Evolutionary conservation across 2,888 invertebrate genomes (phyloP).

Genomic region (Tryphoninae sp.): DNA sequence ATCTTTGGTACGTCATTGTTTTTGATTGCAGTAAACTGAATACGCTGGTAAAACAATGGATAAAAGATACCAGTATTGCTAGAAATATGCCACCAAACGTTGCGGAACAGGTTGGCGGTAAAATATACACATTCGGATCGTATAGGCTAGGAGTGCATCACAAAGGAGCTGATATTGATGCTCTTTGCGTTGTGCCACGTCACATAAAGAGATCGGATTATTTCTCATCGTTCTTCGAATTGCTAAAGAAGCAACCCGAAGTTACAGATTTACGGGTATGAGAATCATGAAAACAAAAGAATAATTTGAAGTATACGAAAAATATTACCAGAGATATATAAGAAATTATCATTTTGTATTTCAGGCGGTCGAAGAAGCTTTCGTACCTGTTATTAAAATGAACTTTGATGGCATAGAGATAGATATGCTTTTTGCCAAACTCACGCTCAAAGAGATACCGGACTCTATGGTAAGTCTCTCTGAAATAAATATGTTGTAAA

Average conservation of each 20-base stretch:
- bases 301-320: background rate
- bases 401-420: constrained; percentile 99
- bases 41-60: constrained; percentile 96
- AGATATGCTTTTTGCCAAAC: constrained; percentile 97
- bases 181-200: constrained; percentile 97
- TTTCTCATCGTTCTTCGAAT: constrained; percentile 96
- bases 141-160: constrained; percentile 97
- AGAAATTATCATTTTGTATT: constrained; percentile 65
- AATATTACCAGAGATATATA: constrained; percentile 1
- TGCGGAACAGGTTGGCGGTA: constrained; percentile 96
- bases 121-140: constrained; percentile 99
- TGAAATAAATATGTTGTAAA: background rate
- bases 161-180: constrained; percentile 99
- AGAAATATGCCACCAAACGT: constrained; percentile 96
- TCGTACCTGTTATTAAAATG: constrained; percentile 99
- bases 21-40: constrained; percentile 87
- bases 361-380: constrained; percentile 98
- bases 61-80: constrained; percentile 92
- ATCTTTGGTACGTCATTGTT: background rate
- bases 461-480: constrained; percentile 84
- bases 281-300: background rate
- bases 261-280: constrained; percentile 90
- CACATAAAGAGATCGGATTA: constrained; percentile 97
- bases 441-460: constrained; percentile 97
- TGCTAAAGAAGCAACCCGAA: constrained; percentile 93